phyloP scores from a whole-genome alignment of 2,888 invertebrate species.

The Byasa hedistus region DNA sequence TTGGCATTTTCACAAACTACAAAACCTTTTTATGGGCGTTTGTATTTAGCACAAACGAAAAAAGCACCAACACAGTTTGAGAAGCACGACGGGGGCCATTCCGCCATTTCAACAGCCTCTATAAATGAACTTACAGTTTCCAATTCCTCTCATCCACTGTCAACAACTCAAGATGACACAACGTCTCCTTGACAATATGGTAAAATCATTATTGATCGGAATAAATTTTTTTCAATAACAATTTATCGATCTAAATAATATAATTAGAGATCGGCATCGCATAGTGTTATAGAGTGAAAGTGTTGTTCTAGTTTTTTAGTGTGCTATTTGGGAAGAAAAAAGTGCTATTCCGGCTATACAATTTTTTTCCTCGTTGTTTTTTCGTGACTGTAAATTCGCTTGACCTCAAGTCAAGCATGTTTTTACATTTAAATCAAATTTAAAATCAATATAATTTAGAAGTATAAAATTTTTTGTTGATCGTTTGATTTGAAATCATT shows the following conservation, averaged over 20 bases:
- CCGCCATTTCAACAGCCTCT: slow-evolving; percentile 45
- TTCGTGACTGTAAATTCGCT: neutral
- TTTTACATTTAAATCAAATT: too few relatives aligned
- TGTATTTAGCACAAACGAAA: neutral
- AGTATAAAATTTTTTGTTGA: too few relatives aligned
- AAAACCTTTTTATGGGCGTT: neutral
- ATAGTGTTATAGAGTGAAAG: slow-evolving; percentile 20
- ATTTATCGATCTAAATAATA: slow-evolving; percentile 15
- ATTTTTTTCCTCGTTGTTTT: neutral
- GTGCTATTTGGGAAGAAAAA: neutral
- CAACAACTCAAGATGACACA: slow-evolving; percentile 67
- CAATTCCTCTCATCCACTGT: slow-evolving; percentile 53
- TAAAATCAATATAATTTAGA: too few relatives aligned
- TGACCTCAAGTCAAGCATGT: too few relatives aligned
- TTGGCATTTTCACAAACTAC: neutral
- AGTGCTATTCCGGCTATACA: neutral
- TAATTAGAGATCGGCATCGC: neutral
- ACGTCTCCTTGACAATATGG: slow-evolving; percentile 60
- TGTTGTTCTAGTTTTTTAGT: slow-evolving; percentile 15
- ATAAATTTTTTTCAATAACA: too few relatives aligned
- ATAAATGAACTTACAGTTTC: slow-evolving; percentile 64
- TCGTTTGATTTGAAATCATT: too few relatives aligned
- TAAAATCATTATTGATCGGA: slow-evolving; percentile 38
- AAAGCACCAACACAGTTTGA: slow-evolving; percentile 17
- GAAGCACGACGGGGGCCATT: slow-evolving; percentile 19